A percentile compares a stretch with the other conserved stretches of the same genome.
These are phyloP conservation scores for Clarias batrachus DNA, from an alignment of 2,113 vertebrate genomes.

Conservation along the genomic window DNA sequence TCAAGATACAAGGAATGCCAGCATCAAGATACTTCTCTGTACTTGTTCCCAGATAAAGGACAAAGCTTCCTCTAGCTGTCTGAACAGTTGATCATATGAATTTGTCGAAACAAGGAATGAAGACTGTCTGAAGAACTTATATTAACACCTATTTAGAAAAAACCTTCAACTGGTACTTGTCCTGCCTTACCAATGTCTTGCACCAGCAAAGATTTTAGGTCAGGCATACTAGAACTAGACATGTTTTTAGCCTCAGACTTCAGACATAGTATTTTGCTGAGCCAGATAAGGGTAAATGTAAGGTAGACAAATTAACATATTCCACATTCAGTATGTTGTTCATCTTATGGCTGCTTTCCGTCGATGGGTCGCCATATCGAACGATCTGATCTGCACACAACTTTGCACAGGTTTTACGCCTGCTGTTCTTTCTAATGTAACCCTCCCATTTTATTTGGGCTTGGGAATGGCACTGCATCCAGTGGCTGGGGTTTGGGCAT, in stretches of 20 bases:
- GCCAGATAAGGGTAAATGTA: not conserved
- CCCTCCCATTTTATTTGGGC: no score
- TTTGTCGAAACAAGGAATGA: not conserved
- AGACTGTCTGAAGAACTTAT: not conserved
- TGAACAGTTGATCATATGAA: not conserved
- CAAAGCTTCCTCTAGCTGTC: not conserved
- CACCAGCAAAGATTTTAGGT: not conserved
- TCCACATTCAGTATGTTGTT: no score
- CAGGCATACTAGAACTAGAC: not conserved
- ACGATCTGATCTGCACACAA: no score
- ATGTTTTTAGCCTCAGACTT: not conserved
- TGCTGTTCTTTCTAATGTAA: no score
- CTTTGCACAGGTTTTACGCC: no score
- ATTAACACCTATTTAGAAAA: not conserved
- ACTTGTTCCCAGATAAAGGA: not conserved
- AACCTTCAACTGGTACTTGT: no score
- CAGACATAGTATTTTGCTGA: not conserved
- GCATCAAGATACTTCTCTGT: not conserved
- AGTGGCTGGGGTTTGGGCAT: no score
- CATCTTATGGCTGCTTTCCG: no score
- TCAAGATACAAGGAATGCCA: not conserved
- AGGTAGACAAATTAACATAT: not conserved
- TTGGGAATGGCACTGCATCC: no score
- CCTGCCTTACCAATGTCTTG: not conserved
- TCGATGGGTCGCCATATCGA: no score